Conservation (phyloP, 1,140 invertebrate genomes). For the Araneus ventricosus region DNA sequence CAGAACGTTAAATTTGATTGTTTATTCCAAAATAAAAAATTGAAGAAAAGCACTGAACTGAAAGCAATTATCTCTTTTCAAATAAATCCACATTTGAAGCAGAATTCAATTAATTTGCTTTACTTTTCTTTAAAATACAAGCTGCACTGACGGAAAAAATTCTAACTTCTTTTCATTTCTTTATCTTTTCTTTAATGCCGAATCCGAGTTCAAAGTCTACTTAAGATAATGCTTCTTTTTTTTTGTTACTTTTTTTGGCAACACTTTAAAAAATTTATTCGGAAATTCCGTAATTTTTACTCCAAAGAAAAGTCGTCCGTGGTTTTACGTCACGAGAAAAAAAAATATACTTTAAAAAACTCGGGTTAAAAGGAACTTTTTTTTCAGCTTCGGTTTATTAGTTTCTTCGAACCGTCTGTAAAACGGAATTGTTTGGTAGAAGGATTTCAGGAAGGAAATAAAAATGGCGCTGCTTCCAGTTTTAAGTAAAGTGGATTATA, state of each 20-base stretch:
- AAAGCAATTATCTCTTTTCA: neutral
- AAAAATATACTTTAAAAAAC: neutral
- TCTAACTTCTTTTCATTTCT: neutral
- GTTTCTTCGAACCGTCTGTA: slow-evolving; percentile 11
- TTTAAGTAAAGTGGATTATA: slow-evolving; percentile 67
- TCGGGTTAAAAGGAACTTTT: neutral
- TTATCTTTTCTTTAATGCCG: neutral
- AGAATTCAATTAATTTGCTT: neutral
- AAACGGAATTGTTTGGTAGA: slow-evolving; percentile 38
- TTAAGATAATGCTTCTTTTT: slow-evolving; percentile 22
- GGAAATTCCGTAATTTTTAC: slow-evolving; percentile 27
- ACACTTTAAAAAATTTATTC: slow-evolving; percentile 9
- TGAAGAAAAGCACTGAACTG: no score
- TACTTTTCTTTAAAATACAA: neutral
- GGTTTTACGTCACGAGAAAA: neutral
- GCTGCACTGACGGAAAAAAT: neutral
- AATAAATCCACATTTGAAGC: neutral
- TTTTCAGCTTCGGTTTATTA: slow-evolving; percentile 8
- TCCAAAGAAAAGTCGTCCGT: neutral
- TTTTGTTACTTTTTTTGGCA: neutral
- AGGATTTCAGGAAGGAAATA: neutral
- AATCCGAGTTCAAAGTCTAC: neutral
- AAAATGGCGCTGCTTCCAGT: neutral
- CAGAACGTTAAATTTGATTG: no score
- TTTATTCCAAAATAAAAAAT: no score